phyloP scores from a whole-genome alignment of 2,113 vertebrate species.

The Nothobranchius kuhntae region DNA sequence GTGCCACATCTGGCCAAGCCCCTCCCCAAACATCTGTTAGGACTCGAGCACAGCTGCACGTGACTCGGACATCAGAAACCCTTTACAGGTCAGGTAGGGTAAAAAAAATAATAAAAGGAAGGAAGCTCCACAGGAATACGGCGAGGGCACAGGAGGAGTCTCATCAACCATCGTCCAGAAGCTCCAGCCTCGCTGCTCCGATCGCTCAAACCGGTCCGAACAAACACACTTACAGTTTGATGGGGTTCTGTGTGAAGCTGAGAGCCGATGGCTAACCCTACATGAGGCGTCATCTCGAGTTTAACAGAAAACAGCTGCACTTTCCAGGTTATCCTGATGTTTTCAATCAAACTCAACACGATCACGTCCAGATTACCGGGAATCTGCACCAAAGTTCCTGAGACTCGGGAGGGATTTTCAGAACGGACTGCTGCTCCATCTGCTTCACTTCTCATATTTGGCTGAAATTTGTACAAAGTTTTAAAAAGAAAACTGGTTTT shows the following conservation, averaged over 20 bases:
- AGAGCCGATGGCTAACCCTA: too few relatives aligned
- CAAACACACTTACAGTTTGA: background rate
- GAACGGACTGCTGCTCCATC: too few relatives aligned
- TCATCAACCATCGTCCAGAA: conserved; percentile 14
- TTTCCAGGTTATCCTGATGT: too few relatives aligned
- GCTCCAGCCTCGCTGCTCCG: conserved; percentile 15
- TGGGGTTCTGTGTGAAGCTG: too few relatives aligned
- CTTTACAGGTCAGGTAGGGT: conserved; percentile 18
- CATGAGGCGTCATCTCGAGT: too few relatives aligned
- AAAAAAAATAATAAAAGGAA: conserved; percentile 29
- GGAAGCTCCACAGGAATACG: conserved; percentile 65
- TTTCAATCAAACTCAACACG: too few relatives aligned
- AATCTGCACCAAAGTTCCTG: too few relatives aligned
- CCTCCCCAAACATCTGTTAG: conserved; percentile 49
- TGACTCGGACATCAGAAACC: conserved; percentile 40
- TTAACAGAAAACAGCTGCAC: too few relatives aligned
- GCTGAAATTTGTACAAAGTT: background rate
- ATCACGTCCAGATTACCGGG: too few relatives aligned
- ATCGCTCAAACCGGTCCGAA: background rate
- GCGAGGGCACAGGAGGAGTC: conserved; percentile 34
- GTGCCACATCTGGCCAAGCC: conserved; percentile 38
- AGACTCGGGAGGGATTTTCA: too few relatives aligned
- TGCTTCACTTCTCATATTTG: too few relatives aligned
- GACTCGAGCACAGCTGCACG: conserved; percentile 52
- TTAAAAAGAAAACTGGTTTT: background rate